Evolutionary conservation across 2,888 invertebrate genomes (phyloP).

Genomic region (Catocala fraxini): DNA sequence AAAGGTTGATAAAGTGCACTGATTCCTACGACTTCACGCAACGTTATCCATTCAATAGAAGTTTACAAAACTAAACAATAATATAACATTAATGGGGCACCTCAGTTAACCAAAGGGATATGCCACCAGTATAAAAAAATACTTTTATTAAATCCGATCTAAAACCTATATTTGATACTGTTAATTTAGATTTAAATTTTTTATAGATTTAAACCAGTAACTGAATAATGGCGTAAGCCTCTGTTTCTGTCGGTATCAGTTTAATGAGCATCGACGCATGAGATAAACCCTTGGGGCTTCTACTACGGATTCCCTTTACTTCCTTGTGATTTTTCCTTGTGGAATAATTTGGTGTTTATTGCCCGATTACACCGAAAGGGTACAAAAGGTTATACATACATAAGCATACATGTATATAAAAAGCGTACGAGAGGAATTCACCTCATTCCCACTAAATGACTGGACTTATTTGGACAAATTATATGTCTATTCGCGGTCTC

Average conservation of each 20-base stretch:
- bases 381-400: neutral
- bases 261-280: conserved; percentile 5
- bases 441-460: neutral
- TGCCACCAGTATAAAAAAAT: no score
- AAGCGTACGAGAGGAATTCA: neutral
- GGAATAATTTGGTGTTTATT: conserved; percentile 16
- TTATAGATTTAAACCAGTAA: neutral
- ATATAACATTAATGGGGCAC: no score
- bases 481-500: neutral
- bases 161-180: no score
- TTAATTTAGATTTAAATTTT: no score
- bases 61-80: no score
- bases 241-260: neutral
- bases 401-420: neutral
- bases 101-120: no score
- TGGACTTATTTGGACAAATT: conserved; percentile 3
- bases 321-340: conserved; percentile 4
- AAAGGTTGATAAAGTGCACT: no score
- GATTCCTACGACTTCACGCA: no score
- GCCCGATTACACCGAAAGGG: conserved; percentile 13
- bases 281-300: conserved; percentile 2
- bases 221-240: neutral
- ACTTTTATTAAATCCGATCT: no score
- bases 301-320: conserved; percentile 8
- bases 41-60: no score